Evolutionary conservation across 2,797 vertebrate genomes (phyloP), one percentile per base, ranked within the genome.

Genomic region (Sternotherus odoratus): DNA sequence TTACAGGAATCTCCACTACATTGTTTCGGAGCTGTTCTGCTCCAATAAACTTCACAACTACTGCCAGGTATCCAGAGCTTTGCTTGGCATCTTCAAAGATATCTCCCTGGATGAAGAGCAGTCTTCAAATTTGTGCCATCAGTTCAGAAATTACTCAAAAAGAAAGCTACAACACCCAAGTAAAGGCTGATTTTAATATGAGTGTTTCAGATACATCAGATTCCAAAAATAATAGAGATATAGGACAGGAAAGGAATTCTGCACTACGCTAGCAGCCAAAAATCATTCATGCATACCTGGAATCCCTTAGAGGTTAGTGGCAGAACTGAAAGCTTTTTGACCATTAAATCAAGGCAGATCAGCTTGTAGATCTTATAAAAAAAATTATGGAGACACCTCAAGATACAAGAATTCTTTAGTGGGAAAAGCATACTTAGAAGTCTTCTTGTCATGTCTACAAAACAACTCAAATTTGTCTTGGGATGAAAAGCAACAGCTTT

Each of bases 161-260:
- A 84, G 84, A 49, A 69, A 69, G 10, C 36, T 53, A 93, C 69
- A 81, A 83, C 80, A 88, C 72, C 24, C 72, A 48, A 75, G 91
- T 78, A 94, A 91, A 88, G 63, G 43, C 46, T 69, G 66, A 3
- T 90, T 94, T 95, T 87, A 95, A 91, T 87, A 95, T 94, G 86
- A 83, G 94, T 90, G 4, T 69, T 95, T 90, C 63, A 91, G 94
- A 96, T 54, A 93, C 12, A 77, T 72, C 60, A 36, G 82, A 72
- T 94, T 90, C 96, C 94, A 96, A 96, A 96, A 96, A 94, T 96
- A 96, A 54, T 19, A 33, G 72, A 95, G 79, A 82, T 9, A 82
- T 43, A 78, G 91, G 56, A 81, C 66, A 74, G 92, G 79, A 95
- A 66, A 95, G 95, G 92, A 94, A 92, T 77, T 54, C 87, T 51